Conservation (phyloP, 2,113 vertebrate species). For the Ochotona princeps region DNA sequence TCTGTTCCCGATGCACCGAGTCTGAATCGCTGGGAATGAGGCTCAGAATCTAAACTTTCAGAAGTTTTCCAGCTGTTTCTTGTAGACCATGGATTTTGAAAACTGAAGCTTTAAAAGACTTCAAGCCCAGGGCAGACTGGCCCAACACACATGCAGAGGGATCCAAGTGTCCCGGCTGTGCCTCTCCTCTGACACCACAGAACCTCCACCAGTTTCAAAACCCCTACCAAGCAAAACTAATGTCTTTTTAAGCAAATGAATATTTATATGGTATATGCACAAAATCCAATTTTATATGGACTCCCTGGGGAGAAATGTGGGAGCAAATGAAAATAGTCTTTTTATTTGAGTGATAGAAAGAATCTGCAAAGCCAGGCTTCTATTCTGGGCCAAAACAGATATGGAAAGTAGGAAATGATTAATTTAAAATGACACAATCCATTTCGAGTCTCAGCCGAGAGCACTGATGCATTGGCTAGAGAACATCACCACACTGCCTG, state of each 20-base stretch:
- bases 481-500: not conserved
- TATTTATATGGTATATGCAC: slow-evolving; percentile 44
- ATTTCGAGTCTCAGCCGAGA: slow-evolving; percentile 22
- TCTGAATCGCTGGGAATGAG: slow-evolving; percentile 8
- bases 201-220: not conserved
- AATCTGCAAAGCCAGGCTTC: slow-evolving; percentile 49
- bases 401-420: slow-evolving; percentile 62
- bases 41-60: not conserved
- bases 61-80: not conserved
- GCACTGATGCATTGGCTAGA: slow-evolving; percentile 10
- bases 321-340: slow-evolving; percentile 55
- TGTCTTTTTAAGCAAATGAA: slow-evolving; percentile 38
- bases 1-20: not conserved
- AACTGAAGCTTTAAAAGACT: not conserved
- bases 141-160: not conserved
- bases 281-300: slow-evolving; percentile 54
- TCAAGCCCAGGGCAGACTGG: not conserved
- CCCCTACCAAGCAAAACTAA: slow-evolving; percentile 43
- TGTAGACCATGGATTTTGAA: not conserved
- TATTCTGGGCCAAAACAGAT: slow-evolving; percentile 55
- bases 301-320: not conserved
- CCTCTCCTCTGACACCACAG: not conserved
- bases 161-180: not conserved
- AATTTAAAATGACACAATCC: slow-evolving; percentile 67
- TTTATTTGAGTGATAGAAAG: slow-evolving; percentile 60